Percentiles rank a stretch among this genome's conserved stretches.
Evolutionary conservation across 2,113 vertebrate species (phyloP).

Genomic region (Alexandromys fortis): DNA sequence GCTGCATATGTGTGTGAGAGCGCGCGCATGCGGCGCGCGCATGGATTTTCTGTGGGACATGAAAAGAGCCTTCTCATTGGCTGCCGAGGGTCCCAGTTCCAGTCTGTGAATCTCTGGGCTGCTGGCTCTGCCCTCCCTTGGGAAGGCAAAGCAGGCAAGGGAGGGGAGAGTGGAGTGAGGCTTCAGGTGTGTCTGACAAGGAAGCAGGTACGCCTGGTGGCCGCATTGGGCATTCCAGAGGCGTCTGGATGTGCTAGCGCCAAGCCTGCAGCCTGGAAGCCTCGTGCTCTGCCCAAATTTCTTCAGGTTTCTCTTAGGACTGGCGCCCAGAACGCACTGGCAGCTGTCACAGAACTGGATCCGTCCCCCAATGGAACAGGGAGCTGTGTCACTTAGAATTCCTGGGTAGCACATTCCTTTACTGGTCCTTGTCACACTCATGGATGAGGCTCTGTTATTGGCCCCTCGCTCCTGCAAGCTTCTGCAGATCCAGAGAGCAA

Average conservation of each 20-base stretch:
- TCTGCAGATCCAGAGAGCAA: constrained; percentile 71
- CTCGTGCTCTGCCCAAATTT: constrained; percentile 57
- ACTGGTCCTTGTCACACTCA: constrained; percentile 75
- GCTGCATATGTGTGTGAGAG: constrained; percentile 1
- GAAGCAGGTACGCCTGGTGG: constrained; percentile 59
- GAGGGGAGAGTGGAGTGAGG: constrained; percentile 34
- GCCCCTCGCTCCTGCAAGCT: constrained; percentile 72
- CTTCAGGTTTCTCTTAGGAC: constrained; percentile 53
- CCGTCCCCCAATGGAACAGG: constrained; percentile 48
- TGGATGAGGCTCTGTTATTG: constrained; percentile 78
- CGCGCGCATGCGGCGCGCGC: neutral
- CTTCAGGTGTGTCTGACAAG: constrained; percentile 69
- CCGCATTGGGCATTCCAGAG: constrained; percentile 27
- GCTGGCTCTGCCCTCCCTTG: constrained; percentile 43
- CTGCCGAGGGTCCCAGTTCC: constrained; percentile 61
- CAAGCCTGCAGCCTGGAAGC: constrained; percentile 56
- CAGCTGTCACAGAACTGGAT: constrained; percentile 70
- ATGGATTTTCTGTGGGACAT: constrained; percentile 64
- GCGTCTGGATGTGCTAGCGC: constrained; percentile 47
- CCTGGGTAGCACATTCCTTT: constrained; percentile 77
- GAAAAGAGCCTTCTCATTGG: constrained; percentile 73
- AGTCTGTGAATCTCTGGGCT: constrained; percentile 66
- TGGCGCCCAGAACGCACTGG: constrained; percentile 61
- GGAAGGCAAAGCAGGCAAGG: constrained; percentile 40
- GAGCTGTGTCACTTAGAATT: constrained; percentile 76